Conservation (phyloP, 2,888 invertebrate species). For the Phrixothrix hirtus region DNA sequence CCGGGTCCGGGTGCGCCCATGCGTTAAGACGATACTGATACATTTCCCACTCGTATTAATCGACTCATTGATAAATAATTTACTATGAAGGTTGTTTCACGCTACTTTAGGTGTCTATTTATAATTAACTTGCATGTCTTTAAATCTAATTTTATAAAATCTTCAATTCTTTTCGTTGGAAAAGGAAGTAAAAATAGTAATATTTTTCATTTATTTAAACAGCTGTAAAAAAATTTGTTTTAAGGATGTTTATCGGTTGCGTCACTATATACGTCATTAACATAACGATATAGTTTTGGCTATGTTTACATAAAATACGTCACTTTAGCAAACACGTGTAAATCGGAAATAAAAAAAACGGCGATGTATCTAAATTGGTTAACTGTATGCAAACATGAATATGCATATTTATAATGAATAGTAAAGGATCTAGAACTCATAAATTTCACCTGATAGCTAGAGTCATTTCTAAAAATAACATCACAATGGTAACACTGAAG, state of each 20-base stretch:
- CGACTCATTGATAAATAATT: too few relatives aligned
- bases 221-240: not conserved
- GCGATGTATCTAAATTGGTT: constrained; percentile 4
- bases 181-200: too few relatives aligned
- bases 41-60: too few relatives aligned
- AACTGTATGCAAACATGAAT: not conserved
- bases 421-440: constrained; percentile 28
- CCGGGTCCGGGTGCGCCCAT: too few relatives aligned
- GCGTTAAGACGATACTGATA: too few relatives aligned
- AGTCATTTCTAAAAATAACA: constrained; percentile 35
- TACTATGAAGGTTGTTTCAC: too few relatives aligned
- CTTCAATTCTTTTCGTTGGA: too few relatives aligned
- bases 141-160: too few relatives aligned
- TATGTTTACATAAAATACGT: constrained; percentile 25
- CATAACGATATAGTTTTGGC: constrained; percentile 15
- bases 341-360: constrained; percentile 12
- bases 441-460: constrained; percentile 31
- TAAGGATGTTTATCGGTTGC: constrained; percentile 26
- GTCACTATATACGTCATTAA: constrained; percentile 24
- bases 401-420: constrained; percentile 16
- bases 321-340: constrained; percentile 21
- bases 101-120: too few relatives aligned
- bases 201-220: not conserved
- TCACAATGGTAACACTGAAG: constrained; percentile 30
- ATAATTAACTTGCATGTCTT: too few relatives aligned